Evolutionary conservation across 2,113 vertebrate species (phyloP), one percentile per base, ranked within the genome.

Genomic region (Lepisosteus oculatus): DNA sequence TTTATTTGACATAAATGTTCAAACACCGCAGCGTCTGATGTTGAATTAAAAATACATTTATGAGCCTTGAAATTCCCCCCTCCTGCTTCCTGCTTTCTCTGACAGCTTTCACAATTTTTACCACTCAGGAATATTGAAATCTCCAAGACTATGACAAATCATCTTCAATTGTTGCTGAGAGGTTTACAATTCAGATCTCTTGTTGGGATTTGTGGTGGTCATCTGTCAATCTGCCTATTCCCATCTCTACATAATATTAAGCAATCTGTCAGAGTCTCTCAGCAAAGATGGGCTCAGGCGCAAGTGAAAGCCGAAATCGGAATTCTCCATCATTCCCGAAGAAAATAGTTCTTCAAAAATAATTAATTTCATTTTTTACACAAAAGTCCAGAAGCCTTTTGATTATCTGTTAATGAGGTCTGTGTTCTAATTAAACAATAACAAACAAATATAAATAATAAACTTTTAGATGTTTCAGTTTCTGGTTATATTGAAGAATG

Each of bases 31-130:
- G 15, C 57, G 7, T 45, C 64, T 79, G 69, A 79, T 75, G 73
- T 84, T 79, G 84, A 86, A 86, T 88, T 84, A 88, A 85, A 85
- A 73, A 65, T 65, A 55, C 66, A 8, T 72, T 86, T 87, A 82
- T 76, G 72, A 74, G 15, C 44, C 67, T 70, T 54, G 66, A 69
- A 61, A 44, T 11, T 6, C 29, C 42, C 62, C 29, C 62, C 42
- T 64, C 9, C 9, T 17, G 29, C 8, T 2, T 12, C 1, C 8
- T 43, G 41, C 15, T 8, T n/a, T 45, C n/a, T 2, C 6, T 68
- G 66, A 72, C 70, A 72, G 70, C 8, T 29, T 68, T 56, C 63
- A 63, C 64, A 69, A 68, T 72, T 68, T 72, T 17, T 75, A 76
- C 72, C 72, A 63, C 80, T 67, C 77, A 77, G 77, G n/a, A 81